Base-by-base conservation (phyloP, 2,888 invertebrate genomes). In the Dorcus hopei region DNA sequence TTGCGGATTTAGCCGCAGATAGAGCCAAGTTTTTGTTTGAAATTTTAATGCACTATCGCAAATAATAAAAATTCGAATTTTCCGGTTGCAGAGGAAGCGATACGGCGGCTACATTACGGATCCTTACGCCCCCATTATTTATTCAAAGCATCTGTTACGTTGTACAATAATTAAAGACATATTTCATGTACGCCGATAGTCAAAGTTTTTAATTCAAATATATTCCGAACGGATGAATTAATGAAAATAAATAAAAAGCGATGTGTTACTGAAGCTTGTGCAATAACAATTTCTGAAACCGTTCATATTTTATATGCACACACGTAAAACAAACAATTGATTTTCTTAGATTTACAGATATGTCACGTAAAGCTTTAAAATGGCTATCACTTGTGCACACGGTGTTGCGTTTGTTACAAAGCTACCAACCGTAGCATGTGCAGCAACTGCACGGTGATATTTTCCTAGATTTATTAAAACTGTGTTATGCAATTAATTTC, bases 301-400 rank as follows among this genome's bases (percentile, higher is more conserved):
- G 6, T 33, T 33, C 26, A 6, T 33, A 33, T 33, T 33, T 33
- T 33, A 33, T 33, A 33, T 33, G 26, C 26, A 33, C 26, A 33
- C 26, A 33, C 26, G 14, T 53, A 45, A 47, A 53, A 53, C 53
- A 47, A 45, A 45, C 38, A 53, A 38, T 33, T 40, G 39, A 45
- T 48, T 48, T 48, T 38, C 38, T 53, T 53, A 19, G 48, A 45
- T 53, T 40, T 11, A 47, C 19, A 19, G 48, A 39, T 47, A 47
- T 47, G 53, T 11, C 26, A 33, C 26, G 26, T 33, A 33, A 33
- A 33, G 26, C 26, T 33, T 33, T 33, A 33, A 33, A 33, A 33
- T 33, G 26, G 26, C 26, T 33, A 7, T 33, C 26, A 33, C 26
- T 33, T 33, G 26, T 19, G 19, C 19, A 19, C 19, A 19, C 19